Percentiles rank a stretch among this genome's conserved stretches.
These are phyloP conservation scores for Regulus satrapa DNA, from an alignment of 2,113 vertebrate species.

Conservation along the genomic window DNA sequence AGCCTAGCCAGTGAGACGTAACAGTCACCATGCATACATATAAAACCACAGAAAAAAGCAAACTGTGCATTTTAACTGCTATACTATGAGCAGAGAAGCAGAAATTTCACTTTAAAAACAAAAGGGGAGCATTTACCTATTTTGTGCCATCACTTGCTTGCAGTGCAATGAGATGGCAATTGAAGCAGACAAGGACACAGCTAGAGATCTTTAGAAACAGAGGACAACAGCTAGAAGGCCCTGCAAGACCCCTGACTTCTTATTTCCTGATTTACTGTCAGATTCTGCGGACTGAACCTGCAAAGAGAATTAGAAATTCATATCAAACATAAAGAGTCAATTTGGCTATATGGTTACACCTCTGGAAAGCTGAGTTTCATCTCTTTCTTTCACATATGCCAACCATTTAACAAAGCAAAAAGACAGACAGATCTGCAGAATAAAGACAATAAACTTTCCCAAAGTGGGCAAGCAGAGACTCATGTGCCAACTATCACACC, in stretches of 20 bases:
- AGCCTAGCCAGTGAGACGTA: not conserved
- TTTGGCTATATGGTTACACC: not conserved
- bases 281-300: not conserved
- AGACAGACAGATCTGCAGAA: not conserved
- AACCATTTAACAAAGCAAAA: slow-evolving; percentile 5
- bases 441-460: not conserved
- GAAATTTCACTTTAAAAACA: slow-evolving; percentile 10
- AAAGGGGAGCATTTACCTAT: not conserved
- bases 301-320: not conserved
- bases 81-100: not conserved
- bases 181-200: not conserved
- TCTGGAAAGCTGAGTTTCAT: not conserved
- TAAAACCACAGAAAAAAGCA: not conserved
- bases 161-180: not conserved
- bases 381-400: not conserved
- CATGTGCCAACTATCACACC: slow-evolving; percentile 5
- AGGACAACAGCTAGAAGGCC: not conserved
- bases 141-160: not conserved
- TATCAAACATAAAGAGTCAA: not conserved
- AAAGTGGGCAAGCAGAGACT: not conserved
- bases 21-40: not conserved
- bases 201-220: not conserved
- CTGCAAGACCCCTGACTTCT: not conserved
- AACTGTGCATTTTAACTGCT: not conserved
- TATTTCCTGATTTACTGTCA: not conserved